Percentiles rank a stretch among this genome's conserved stretches.
These are phyloP conservation scores for Enteromius argenteus DNA, from an alignment of 2,797 vertebrate species.

Conservation along the genomic window DNA sequence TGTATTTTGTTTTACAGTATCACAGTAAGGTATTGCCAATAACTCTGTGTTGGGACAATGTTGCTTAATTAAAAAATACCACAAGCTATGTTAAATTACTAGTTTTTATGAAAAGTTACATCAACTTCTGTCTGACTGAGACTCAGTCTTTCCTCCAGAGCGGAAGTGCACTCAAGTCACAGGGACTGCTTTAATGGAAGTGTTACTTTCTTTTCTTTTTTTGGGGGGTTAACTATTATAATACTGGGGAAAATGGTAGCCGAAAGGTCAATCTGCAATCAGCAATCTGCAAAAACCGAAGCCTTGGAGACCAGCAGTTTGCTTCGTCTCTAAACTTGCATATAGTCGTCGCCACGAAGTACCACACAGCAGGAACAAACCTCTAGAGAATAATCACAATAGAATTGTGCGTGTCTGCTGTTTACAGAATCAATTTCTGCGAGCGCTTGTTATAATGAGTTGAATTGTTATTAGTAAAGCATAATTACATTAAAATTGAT, in stretches of 20 bases:
- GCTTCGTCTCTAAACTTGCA: not conserved
- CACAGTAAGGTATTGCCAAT: not conserved
- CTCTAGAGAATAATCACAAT: constrained; percentile 44
- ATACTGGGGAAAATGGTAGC: constrained; percentile 6
- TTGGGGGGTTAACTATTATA: not conserved
- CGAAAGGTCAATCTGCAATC: not conserved
- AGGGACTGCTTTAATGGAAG: constrained; percentile 7
- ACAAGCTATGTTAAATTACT: not conserved
- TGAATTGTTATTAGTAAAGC: constrained; percentile 58
- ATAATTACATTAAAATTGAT: constrained; percentile 60
- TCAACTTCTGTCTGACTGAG: not conserved
- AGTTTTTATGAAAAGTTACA: not conserved
- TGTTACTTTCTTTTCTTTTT: not conserved
- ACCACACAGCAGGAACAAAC: constrained; percentile 45
- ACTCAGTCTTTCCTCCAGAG: not conserved
- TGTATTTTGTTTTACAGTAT: not conserved
- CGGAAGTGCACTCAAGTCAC: not conserved
- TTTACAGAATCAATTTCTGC: constrained; percentile 54
- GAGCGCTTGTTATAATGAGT: constrained; percentile 36
- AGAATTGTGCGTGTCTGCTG: constrained; percentile 45
- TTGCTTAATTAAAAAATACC: not conserved
- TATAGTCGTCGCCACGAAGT: not conserved
- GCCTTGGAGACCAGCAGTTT: not conserved
- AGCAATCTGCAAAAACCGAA: not conserved
- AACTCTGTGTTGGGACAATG: not conserved